A percentile compares a stretch with the other conserved stretches of the same genome.
Evolutionary conservation across 2,797 vertebrate species (phyloP).

Genomic region (Vireo griseus): DNA sequence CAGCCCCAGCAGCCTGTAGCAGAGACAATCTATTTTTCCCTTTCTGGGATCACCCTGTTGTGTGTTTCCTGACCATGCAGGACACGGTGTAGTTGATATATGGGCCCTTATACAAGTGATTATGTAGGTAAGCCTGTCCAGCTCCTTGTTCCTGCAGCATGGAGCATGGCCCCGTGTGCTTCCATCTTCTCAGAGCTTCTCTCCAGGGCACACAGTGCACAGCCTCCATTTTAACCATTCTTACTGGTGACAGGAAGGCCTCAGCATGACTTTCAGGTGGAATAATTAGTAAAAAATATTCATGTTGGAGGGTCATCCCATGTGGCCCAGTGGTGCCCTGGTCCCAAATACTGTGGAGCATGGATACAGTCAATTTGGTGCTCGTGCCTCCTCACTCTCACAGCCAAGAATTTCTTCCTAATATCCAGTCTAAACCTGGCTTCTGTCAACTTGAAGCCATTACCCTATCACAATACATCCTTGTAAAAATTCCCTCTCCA

Average conservation of each 20-base stretch:
- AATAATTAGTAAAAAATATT: not conserved
- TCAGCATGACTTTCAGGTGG: not conserved
- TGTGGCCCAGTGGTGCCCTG: rapidly evolving
- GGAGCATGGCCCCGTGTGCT: not conserved
- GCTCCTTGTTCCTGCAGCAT: not conserved
- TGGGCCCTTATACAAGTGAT: rapidly evolving
- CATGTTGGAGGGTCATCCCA: not conserved
- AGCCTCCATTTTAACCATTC: not conserved
- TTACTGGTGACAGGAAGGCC: not conserved
- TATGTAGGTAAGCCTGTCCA: not conserved
- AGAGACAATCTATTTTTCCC: not conserved
- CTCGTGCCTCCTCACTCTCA: not conserved
- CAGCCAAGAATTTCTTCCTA: not conserved
- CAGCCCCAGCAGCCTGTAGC: not conserved
- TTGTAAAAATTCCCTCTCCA: not conserved
- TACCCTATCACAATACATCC: not conserved
- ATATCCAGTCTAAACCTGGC: not conserved
- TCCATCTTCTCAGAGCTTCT: not conserved
- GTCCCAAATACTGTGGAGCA: not conserved
- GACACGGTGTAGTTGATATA: not conserved
- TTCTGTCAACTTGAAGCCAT: not conserved
- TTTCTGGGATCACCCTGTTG: not conserved
- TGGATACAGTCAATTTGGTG: not conserved
- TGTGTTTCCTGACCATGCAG: rapidly evolving
- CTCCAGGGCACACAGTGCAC: rapidly evolving